A percentile compares a stretch with the other conserved stretches of the same genome.
Conservation (phyloP, 1,140 invertebrate genomes). For the Elysia chlorotica region DNA sequence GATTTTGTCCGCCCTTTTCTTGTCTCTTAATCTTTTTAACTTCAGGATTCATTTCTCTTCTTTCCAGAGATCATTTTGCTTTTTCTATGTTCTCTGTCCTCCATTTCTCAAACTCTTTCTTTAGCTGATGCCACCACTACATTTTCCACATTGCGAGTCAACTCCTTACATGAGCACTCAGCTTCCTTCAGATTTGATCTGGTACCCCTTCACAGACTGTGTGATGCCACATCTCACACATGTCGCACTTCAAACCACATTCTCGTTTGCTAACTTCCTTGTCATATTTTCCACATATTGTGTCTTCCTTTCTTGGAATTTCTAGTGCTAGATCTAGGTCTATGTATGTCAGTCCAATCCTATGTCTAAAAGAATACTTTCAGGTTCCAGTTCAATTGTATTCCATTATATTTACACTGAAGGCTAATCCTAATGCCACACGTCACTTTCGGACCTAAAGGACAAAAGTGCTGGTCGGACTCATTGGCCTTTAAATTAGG, state of each 20-base stretch:
- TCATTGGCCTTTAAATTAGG: no score
- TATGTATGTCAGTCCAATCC: neutral
- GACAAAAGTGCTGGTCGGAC: no score
- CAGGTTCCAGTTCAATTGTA: no score
- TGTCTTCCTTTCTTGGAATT: neutral
- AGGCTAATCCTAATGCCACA: no score
- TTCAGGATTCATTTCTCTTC: neutral
- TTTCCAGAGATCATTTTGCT: neutral
- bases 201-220: neutral
- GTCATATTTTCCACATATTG: no score
- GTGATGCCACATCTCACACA: neutral
- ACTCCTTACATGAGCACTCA: neutral
- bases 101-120: neutral
- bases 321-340: neutral
- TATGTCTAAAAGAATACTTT: neutral
- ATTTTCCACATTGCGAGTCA: neutral
- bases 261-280: neutral
- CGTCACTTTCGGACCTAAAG: no score
- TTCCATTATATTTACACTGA: no score
- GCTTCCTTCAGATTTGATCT: neutral
- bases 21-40: neutral
- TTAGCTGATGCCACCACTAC: neutral
- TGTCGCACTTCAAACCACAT: neutral
- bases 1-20: neutral
- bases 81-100: neutral